phyloP scores from a whole-genome alignment of 2,888 invertebrate genomes.

The Crocallis elinguaria region DNA sequence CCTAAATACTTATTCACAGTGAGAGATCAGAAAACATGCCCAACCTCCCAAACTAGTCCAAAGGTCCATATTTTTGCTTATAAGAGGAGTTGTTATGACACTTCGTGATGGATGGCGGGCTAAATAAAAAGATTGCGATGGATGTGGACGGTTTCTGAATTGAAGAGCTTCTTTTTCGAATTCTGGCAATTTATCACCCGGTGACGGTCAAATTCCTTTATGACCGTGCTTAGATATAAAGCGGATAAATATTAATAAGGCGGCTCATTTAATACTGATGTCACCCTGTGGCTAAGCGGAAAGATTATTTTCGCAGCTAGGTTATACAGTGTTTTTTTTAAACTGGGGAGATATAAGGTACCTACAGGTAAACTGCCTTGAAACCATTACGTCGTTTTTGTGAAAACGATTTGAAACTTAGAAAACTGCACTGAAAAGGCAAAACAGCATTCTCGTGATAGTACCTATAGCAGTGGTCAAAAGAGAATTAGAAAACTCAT shows the following conservation, averaged over 20 bases:
- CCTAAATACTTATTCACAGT: neutral
- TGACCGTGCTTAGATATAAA: slow-evolving; percentile 16
- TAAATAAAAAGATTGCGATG: slow-evolving; percentile 41
- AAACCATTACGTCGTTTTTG: no score
- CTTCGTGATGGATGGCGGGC: slow-evolving; percentile 56
- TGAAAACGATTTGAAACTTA: no score
- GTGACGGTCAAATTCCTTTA: slow-evolving; percentile 25
- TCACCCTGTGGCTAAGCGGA: no score
- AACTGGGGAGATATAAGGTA: no score
- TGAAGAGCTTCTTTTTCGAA: slow-evolving; percentile 11
- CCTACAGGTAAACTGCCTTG: no score
- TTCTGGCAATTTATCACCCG: slow-evolving; percentile 19
- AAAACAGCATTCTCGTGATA: no score
- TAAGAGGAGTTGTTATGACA: slow-evolving; percentile 44
- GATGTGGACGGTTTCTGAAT: slow-evolving; percentile 5
- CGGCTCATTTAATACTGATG: neutral
- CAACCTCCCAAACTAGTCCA: neutral
- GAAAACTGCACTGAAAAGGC: no score
- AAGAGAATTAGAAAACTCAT: no score
- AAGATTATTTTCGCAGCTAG: no score
- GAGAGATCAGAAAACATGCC: neutral
- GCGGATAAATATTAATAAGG: slow-evolving; percentile 4
- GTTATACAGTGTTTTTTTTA: no score
- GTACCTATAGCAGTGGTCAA: no score
- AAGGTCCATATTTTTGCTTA: slow-evolving; percentile 1